Percentiles rank a stretch among this genome's conserved stretches.
Conservation (phyloP, 92 coral and sea anemone genomes). For the Pocillopora meandrina region DNA sequence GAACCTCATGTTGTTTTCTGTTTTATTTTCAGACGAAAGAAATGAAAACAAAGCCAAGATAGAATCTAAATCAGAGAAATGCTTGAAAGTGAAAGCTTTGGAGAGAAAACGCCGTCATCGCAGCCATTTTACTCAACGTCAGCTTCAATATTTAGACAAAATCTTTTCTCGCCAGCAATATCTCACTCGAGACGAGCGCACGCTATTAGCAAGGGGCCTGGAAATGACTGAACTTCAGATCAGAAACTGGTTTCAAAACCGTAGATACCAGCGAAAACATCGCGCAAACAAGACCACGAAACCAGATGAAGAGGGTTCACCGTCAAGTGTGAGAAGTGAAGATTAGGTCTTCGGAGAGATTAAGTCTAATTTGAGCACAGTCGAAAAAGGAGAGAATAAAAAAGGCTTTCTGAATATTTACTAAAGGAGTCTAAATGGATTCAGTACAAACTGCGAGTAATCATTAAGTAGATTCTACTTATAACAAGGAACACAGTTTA, state of each 20-base stretch:
- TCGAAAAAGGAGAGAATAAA: not conserved
- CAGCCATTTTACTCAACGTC: constrained; percentile 86
- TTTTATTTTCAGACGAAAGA: not conserved
- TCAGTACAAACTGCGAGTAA: not conserved
- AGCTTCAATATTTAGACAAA: constrained; percentile 81
- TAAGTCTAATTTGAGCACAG: too few relatives aligned
- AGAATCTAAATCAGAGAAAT: constrained; percentile 14
- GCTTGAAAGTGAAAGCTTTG: constrained; percentile 10
- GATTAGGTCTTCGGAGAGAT: not conserved
- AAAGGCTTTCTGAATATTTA: too few relatives aligned
- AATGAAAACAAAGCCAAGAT: not conserved
- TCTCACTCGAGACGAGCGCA: constrained; percentile 87
- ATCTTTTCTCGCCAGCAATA: constrained; percentile 88
- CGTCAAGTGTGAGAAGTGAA: not conserved
- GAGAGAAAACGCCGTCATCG: constrained; percentile 67
- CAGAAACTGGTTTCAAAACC: constrained; percentile 90
- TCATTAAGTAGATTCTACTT: too few relatives aligned
- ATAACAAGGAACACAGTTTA: too few relatives aligned
- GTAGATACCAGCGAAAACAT: constrained; percentile 81
- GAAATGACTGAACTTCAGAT: constrained; percentile 94
- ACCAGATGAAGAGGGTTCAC: constrained; percentile 17
- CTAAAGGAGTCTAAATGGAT: not conserved
- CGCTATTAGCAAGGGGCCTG: constrained; percentile 80
- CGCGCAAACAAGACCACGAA: constrained; percentile 31
- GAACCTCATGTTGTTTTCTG: not conserved